phyloP scores from a whole-genome alignment of 2,113 vertebrate species.

The Synodontis membranacea region DNA sequence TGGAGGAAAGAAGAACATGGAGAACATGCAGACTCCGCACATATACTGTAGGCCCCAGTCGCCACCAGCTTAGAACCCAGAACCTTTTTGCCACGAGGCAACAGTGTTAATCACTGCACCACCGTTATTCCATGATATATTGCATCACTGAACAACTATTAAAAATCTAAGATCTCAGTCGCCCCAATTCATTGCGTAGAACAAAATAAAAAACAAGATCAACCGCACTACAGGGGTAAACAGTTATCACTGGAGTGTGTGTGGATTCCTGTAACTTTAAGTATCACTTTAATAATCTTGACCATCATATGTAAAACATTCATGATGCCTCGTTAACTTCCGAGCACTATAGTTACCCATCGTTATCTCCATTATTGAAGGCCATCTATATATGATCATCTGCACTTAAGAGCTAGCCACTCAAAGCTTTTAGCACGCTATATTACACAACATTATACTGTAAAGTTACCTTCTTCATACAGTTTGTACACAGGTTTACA shows the following conservation, averaged over 20 bases:
- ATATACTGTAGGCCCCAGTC: no score
- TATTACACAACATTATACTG: conserved; percentile 8
- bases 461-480: not conserved
- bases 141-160: not conserved
- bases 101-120: no score
- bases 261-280: not conserved
- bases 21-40: no score
- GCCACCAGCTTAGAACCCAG: no score
- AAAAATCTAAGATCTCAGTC: not conserved
- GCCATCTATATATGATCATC: conserved; percentile 50
- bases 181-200: not conserved
- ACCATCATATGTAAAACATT: conserved; percentile 51
- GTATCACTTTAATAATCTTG: conserved; percentile 42
- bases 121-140: no score
- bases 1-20: no score
- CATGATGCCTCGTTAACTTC: conserved; percentile 50
- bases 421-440: conserved; percentile 53
- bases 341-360: conserved; percentile 36
- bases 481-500: not conserved
- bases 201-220: not conserved
- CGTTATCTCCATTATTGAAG: conserved; percentile 60
- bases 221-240: not conserved
- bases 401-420: conserved; percentile 41
- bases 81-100: no score
- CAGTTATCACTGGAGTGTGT: not conserved